Evolutionary conservation across 1,140 invertebrate genomes (phyloP), one percentile per base, ranked within the genome.

Genomic region (Dendrolimus kikuchii): DNA sequence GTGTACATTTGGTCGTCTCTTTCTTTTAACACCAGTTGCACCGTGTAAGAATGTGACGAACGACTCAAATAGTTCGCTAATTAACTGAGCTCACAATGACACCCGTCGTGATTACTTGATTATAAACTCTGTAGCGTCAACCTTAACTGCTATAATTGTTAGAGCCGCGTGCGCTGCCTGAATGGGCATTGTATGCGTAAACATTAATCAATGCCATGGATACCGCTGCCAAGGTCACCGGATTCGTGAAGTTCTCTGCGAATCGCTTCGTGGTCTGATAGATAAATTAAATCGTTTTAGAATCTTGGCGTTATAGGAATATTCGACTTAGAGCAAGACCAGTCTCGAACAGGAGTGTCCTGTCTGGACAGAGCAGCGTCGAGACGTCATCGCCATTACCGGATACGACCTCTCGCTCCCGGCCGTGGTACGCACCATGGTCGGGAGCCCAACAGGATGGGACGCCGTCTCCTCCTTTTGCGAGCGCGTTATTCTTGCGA

Each of bases 161-260:
- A 51, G 49, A 49, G 48, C 50, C 40, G 52, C 43, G 43, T 41
- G 45, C 47, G 53, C 49, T 53, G 58, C 52, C 53, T 72, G 68
- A 77, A 81, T 77, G 71, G 55, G 63, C 74, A 77, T 81, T 83
- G 74, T 81, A 77, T 81, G 74, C 71, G 69, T 78, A 79, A 77
- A 77, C 71, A 81, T 81, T 74, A 81, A 81, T 81, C 78, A 79
- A 81, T 83, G 77, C 71, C 76, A 77, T 69, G 67, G 67, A 62
- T 82, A 71, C 60, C 59, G 60, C 62, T 64, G 57, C 55, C 72
- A 85, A 81, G 81, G 81, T 81, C 76, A 66, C 53, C 63, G 55
- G 65, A 66, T 68, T 72, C 66, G 67, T 73, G 67, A 62, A 46
- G 55, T 59, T 63, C 49, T 59, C 60, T 53, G 58, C 55, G 60